These are phyloP conservation scores for Pachymerium ferrugineum DNA, from an alignment of 2,888 invertebrate species.

Conservation along the genomic window DNA sequence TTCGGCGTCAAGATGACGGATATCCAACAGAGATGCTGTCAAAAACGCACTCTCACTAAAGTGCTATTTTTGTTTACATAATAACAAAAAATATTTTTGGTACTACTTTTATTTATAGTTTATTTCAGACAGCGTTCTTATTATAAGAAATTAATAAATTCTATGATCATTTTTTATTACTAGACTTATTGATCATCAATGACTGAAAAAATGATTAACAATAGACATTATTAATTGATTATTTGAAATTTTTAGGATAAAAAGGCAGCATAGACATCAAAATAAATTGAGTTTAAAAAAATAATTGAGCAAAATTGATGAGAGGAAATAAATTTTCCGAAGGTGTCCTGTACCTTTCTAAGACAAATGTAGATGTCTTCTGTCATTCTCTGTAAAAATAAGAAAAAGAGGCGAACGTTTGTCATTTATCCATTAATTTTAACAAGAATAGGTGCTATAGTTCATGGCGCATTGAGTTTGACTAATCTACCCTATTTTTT, in stretches of 20 bases:
- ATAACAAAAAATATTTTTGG: too few species aligned
- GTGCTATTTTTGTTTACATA: too few species aligned
- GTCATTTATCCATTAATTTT: not conserved
- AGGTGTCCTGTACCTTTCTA: not conserved
- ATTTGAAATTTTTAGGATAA: not conserved
- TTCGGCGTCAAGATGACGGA: slow-evolving; percentile 6
- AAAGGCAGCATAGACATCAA: not conserved
- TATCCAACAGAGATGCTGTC: not conserved
- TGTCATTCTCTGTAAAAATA: not conserved
- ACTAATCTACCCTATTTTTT: too few species aligned
- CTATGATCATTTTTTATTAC: too few species aligned
- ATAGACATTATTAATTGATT: not conserved
- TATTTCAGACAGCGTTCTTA: too few species aligned
- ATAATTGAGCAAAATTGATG: not conserved
- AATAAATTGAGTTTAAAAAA: not conserved
- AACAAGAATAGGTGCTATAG: slow-evolving; percentile 5
- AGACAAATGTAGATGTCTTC: not conserved
- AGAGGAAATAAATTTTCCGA: not conserved
- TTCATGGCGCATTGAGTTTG: not conserved
- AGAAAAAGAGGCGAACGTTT: not conserved
- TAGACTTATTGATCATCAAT: too few species aligned
- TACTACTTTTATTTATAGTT: too few species aligned
- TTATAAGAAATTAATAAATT: too few species aligned
- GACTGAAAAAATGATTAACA: too few species aligned
- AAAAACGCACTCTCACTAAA: not conserved